Base-by-base conservation (phyloP, 2,888 invertebrate genomes). In the Metalampra italica region DNA sequence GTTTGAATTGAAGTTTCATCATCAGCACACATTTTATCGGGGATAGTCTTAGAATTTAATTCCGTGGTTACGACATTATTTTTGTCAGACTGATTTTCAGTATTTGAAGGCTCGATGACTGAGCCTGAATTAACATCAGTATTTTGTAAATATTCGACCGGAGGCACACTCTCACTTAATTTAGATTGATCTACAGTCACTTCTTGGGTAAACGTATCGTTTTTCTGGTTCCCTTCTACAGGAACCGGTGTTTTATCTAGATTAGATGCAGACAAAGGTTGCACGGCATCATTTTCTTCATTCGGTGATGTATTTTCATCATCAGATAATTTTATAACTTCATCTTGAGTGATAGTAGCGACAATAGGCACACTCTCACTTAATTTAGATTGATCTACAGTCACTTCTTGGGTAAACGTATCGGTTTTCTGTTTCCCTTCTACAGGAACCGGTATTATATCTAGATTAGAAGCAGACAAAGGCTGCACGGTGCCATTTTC, bases 251-350 rank as follows among this genome's bases (percentile, higher is more conserved):
- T 7, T 12, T n/a, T 30, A 5, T 30, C 12, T 0, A 12, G 42
- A 30, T 12, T 30, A n/a, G n/a, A 9, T 22, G n/a, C 8, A n/a
- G 39, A 39, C 8, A 13, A 13, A 39, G 22, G 22, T 22, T 5
- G 22, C 5, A 29, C 9, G 7, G 12, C n/a, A 12, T 14, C 42
- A 39, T 32, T 47, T 9, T 29, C 46, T 30, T 14, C 39, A 45
- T n/a, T 50, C 15, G 30, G 22, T 29, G 39, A 14, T 9, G 44
- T 9, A 45, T 46, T 54, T 40, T 56, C 55, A 45, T 49, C 46
- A 5, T 55, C 50, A 47, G 56, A 50, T 8, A 54, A 29, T 15
- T 43, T 42, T n/a, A 54, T 45, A 30, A 52, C 29, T 11, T 46
- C 48, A 44, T 42, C 34, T 34, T 1, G 9, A 9, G 30, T 57